Conservation (phyloP, 2,888 invertebrate species). For the Daptonema setosum region DNA sequence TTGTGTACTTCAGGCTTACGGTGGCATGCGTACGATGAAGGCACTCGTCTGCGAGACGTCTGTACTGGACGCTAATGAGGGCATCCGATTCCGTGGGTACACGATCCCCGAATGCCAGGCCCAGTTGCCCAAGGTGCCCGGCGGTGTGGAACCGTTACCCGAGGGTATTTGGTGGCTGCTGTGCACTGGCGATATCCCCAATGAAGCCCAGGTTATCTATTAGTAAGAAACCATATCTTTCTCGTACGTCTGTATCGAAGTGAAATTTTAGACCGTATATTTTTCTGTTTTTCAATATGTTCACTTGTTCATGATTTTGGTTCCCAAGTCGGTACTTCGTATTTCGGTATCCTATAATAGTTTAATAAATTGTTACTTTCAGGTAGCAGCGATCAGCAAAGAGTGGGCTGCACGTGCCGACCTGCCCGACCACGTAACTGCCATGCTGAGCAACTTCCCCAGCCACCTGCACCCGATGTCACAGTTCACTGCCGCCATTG, state of each 20-base stretch:
- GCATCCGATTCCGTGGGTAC: constrained; percentile 76
- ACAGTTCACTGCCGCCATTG: constrained; percentile 71
- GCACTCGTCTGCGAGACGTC: constrained; percentile 84
- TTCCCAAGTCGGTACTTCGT: too few species aligned
- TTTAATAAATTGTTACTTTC: too few species aligned
- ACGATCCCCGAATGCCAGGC: constrained; percentile 81
- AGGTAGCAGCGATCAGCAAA: constrained; percentile 43
- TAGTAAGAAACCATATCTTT: too few species aligned
- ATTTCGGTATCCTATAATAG: too few species aligned
- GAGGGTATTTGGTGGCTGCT: constrained; percentile 85
- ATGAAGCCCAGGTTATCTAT: constrained; percentile 52
- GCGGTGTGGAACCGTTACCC: constrained; percentile 62
- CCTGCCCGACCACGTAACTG: constrained; percentile 71
- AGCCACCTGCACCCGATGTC: constrained; percentile 75
- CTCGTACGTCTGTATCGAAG: too few species aligned
- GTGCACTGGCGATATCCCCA: constrained; percentile 67
- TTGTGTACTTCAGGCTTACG: constrained; percentile 46
- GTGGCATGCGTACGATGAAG: constrained; percentile 87
- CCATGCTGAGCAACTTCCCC: constrained; percentile 73
- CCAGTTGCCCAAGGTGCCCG: constrained; percentile 53
- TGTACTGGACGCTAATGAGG: constrained; percentile 77
- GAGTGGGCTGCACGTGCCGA: constrained; percentile 71
- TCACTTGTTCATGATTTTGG: too few species aligned
- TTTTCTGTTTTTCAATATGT: too few species aligned
- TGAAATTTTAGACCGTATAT: too few species aligned